Conservation (phyloP, 1,140 invertebrate genomes). For the Drosophila ananassae region DNA sequence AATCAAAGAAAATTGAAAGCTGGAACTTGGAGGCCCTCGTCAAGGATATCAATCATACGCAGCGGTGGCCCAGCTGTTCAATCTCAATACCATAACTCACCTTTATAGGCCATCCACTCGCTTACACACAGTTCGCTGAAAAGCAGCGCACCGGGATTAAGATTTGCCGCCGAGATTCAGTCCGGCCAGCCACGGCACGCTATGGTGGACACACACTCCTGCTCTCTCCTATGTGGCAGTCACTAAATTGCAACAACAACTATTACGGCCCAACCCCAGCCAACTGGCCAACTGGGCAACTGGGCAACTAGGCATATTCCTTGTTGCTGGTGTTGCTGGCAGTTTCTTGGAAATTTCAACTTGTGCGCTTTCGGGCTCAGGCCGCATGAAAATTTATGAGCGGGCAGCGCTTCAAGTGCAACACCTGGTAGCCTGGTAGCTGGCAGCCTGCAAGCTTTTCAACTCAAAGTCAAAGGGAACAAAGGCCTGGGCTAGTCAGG, state of each 20-base stretch:
- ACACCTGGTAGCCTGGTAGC: conserved; percentile 81
- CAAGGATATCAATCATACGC: conserved; percentile 79
- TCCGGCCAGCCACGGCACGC: conserved; percentile 47
- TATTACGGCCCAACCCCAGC: conserved; percentile 60
- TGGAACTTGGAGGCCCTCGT: conserved; percentile 8
- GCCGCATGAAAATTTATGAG: conserved; percentile 77
- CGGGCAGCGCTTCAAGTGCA: conserved; percentile 64
- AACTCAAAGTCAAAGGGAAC: conserved; percentile 32
- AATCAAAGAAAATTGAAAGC: conserved; percentile 63
- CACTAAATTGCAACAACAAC: conserved; percentile 83
- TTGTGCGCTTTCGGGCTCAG: conserved; percentile 68
- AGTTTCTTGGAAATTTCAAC: conserved; percentile 78
- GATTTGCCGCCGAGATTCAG: conserved; percentile 80
- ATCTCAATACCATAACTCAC: conserved; percentile 81
- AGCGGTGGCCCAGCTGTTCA: conserved; percentile 81
- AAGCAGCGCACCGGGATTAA: conserved; percentile 83
- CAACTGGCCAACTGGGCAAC: conserved; percentile 9
- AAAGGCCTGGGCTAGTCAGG: conserved; percentile 14
- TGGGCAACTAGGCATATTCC: conserved; percentile 24
- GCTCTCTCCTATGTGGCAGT: conserved; percentile 16
- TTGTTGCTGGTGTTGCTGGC: conserved; percentile 71
- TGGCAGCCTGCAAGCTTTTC: conserved; percentile 28
- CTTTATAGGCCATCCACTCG: conserved; percentile 77
- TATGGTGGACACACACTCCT: conserved; percentile 2
- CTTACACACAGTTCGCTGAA: conserved; percentile 74